Percentiles rank a stretch among this genome's conserved stretches.
Conservation (phyloP, 2,797 vertebrate species). For the Intellagama lesueurii region DNA sequence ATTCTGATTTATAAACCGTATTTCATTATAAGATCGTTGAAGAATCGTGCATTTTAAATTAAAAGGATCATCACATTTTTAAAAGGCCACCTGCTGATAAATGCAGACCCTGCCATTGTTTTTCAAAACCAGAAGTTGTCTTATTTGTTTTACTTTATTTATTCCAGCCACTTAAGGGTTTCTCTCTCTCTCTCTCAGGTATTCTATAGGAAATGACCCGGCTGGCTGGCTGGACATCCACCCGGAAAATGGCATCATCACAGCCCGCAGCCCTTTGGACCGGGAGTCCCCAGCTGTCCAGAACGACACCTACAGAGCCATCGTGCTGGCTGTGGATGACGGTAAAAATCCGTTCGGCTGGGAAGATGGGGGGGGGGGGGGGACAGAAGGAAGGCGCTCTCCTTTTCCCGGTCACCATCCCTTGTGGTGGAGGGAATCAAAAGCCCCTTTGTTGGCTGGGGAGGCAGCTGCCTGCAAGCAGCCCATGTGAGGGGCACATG, state of each 20-base stretch:
- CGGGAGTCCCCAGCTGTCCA: constrained; percentile 83
- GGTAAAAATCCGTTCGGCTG: constrained; percentile 73
- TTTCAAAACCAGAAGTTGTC: not conserved
- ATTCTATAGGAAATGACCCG: constrained; percentile 81
- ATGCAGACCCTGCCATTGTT: not conserved
- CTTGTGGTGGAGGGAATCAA: constrained; percentile 22
- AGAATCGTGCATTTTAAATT: no score
- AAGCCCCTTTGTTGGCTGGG: constrained; percentile 44
- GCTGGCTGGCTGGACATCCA: constrained; percentile 84
- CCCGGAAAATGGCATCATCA: constrained; percentile 81
- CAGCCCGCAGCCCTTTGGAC: constrained; percentile 79
- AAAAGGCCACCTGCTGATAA: not conserved
- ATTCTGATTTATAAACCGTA: no score
- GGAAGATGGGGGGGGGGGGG: not conserved
- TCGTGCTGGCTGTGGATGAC: constrained; percentile 84
- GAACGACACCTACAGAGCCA: constrained; percentile 81
- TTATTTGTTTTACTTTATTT: not conserved
- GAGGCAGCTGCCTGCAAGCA: not conserved
- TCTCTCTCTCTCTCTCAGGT: constrained; percentile 76
- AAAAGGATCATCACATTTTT: no score
- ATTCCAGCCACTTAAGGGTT: not conserved
- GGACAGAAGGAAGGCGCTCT: not conserved
- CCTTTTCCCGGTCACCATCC: no score
- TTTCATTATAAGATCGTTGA: no score
- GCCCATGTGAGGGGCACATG: constrained; percentile 25